These are phyloP conservation scores for Danio aesculapii DNA, from an alignment of 2,797 vertebrate species.

Conservation along the genomic window DNA sequence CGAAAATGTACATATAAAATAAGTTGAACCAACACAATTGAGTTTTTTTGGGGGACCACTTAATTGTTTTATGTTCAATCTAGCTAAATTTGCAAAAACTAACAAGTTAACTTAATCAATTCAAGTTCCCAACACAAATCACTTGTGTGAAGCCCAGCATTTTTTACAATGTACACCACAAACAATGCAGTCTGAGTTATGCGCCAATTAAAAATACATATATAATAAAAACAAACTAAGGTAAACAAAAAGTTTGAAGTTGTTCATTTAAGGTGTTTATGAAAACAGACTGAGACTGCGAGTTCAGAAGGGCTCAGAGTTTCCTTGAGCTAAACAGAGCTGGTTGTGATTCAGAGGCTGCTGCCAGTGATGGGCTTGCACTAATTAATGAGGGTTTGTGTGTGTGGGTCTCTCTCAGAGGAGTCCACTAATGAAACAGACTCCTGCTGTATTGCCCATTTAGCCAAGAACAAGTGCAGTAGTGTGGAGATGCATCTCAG, in stretches of 20 bases:
- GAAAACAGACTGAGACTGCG: not conserved
- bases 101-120: no score
- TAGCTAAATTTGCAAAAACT: no score
- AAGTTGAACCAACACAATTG: no score
- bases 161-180: not conserved
- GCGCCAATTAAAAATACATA: not conserved
- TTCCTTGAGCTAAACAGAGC: conserved; percentile 9
- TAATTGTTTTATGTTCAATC: no score
- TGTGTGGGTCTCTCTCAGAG: conserved; percentile 28
- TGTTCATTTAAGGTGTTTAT: not conserved
- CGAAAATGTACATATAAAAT: no score
- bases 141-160: no score
- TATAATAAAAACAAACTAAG: not conserved
- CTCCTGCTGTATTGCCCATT: conserved; percentile 44
- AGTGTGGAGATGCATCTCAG: conserved; percentile 27
- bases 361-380: conserved; percentile 19
- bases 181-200: not conserved
- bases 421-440: conserved; percentile 39
- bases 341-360: conserved; percentile 33
- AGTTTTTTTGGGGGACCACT: no score
- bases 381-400: conserved; percentile 39
- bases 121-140: no score
- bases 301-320: not conserved
- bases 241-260: not conserved
- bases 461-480: conserved; percentile 19